Evolutionary conservation across 2,888 invertebrate genomes (phyloP).

Genomic region (Nysson spinosus): DNA sequence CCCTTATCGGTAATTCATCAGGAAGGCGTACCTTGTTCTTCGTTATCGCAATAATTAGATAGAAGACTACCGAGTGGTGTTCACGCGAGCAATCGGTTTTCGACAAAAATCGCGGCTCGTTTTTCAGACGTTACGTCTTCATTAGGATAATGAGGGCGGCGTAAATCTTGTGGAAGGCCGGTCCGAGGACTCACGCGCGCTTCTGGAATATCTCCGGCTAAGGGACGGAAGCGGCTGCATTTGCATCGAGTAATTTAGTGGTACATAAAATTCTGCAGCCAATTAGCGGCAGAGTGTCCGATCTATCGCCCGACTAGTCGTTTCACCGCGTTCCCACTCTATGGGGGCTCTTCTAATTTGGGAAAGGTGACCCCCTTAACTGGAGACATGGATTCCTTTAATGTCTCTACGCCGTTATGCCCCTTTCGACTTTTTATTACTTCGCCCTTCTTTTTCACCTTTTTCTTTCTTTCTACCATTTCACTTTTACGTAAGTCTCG

Average conservation of each 20-base stretch:
- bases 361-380: slow-evolving; percentile 36
- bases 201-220: slow-evolving; percentile 36
- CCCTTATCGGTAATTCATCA: neutral
- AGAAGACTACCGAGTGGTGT: slow-evolving; percentile 42
- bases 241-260: slow-evolving; percentile 75
- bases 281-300: slow-evolving; percentile 72
- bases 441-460: neutral
- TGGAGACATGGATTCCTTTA: slow-evolving; percentile 7
- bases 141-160: slow-evolving; percentile 74
- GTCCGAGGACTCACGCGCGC: slow-evolving; percentile 45
- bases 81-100: slow-evolving; percentile 50
- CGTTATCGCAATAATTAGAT: no score
- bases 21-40: no score
- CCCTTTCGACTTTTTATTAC: slow-evolving; percentile 2
- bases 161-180: slow-evolving; percentile 69
- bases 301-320: slow-evolving; percentile 63
- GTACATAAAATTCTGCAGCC: slow-evolving; percentile 72
- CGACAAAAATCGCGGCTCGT: slow-evolving; percentile 60
- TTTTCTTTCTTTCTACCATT: neutral
- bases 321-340: slow-evolving; percentile 28
- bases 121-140: slow-evolving; percentile 71
- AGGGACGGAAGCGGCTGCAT: slow-evolving; percentile 66
- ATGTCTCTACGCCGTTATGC: slow-evolving; percentile 1
- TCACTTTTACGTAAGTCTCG: slow-evolving; percentile 21
- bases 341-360: slow-evolving; percentile 49